Conservation (phyloP, 2,113 vertebrate genomes). For the Coracopsis vasa region DNA sequence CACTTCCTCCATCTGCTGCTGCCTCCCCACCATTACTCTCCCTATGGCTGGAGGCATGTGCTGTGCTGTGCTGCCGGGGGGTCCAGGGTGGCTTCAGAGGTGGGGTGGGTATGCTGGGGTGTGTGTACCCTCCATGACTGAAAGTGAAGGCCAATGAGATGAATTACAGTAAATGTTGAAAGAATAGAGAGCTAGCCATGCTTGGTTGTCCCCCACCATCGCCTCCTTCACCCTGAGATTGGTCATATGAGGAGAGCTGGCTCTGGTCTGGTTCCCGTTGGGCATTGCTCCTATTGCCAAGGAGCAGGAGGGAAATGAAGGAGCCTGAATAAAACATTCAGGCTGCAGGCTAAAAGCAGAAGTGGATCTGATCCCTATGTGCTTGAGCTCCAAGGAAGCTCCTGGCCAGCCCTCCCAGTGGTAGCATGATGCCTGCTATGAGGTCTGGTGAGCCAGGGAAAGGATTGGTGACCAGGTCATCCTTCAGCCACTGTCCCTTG, state of each 20-base stretch:
- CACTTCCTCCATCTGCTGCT: neutral
- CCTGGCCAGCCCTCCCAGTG: neutral
- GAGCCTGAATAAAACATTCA: neutral
- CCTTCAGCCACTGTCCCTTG: neutral
- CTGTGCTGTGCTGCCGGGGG: fast-evolving
- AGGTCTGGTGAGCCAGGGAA: neutral
- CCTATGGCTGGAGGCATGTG: fast-evolving
- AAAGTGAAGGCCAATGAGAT: neutral
- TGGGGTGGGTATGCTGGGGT: neutral
- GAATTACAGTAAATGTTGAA: neutral
- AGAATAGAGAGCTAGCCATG: fast-evolving
- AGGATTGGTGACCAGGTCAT: fast-evolving
- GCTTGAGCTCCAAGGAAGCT: neutral
- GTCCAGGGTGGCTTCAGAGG: neutral
- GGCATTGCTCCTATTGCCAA: neutral
- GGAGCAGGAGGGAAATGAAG: neutral
- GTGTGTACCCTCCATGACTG: fast-evolving
- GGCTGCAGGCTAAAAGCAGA: neutral
- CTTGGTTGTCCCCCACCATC: neutral
- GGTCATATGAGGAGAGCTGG: neutral
- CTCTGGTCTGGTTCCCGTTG: neutral
- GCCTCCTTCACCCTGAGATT: neutral
- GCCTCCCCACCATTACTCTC: neutral
- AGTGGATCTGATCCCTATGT: neutral
- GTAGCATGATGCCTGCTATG: neutral